Percentiles rank a stretch among this genome's conserved stretches.
phyloP scores from a whole-genome alignment of 2,888 invertebrate species.

The Trissonchulus sp. region DNA sequence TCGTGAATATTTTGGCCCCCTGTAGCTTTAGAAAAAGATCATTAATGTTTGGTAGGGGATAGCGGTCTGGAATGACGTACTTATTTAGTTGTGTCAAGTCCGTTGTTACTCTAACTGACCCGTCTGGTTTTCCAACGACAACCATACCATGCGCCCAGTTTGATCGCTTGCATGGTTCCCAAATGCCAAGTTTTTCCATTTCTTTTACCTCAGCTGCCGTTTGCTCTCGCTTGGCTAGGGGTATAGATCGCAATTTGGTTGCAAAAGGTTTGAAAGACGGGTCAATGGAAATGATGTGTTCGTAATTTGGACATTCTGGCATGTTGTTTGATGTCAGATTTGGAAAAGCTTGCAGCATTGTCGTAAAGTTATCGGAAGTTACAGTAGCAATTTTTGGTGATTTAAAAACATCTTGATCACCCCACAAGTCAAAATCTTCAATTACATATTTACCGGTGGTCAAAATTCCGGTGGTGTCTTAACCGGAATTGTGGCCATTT shows the following conservation, averaged over 20 bases:
- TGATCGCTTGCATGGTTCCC: background rate
- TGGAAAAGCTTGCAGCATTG: background rate
- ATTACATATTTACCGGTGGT: background rate
- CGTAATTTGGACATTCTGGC: background rate
- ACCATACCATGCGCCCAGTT: slow-evolving; percentile 9
- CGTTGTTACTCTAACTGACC: background rate
- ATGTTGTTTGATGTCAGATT: background rate
- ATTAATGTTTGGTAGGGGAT: slow-evolving; percentile 3
- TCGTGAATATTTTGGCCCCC: background rate
- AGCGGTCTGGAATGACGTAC: background rate
- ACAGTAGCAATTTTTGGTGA: background rate
- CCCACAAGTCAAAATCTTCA: background rate
- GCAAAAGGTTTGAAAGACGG: background rate
- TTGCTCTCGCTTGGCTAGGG: background rate
- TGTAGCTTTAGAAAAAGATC: background rate
- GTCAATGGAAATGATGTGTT: background rate
- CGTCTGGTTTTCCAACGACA: background rate
- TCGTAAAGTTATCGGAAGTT: background rate
- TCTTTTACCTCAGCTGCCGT: background rate
- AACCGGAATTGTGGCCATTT: too few relatives aligned
- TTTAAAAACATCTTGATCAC: background rate
- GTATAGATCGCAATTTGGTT: background rate
- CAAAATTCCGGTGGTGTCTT: too few relatives aligned
- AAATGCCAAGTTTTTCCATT: slow-evolving; percentile 15
- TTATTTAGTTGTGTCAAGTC: slow-evolving; percentile 4